Evolutionary conservation across 2,113 vertebrate species (phyloP).

Genomic region (Ochotona curzoniae): DNA sequence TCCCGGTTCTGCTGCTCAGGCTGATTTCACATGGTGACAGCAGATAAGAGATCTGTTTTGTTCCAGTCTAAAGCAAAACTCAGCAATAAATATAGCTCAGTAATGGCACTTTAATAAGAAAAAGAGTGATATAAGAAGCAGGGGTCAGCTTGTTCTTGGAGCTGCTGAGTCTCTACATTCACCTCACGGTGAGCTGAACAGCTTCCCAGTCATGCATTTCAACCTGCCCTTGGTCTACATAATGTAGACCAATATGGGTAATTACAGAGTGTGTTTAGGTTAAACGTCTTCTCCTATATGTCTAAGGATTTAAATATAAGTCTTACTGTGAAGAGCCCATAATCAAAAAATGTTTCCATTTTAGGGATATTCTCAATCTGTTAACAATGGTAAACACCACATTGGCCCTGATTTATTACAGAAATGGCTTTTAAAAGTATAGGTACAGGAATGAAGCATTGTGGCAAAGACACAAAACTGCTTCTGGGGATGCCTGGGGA

Average conservation of each 20-base stretch:
- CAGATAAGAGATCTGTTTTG: neutral
- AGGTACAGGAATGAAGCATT: no score
- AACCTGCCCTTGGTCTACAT: constrained; percentile 2
- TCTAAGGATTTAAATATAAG: neutral
- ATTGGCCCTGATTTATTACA: neutral
- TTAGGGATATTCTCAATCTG: neutral
- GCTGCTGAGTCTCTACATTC: neutral
- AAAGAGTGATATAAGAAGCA: neutral
- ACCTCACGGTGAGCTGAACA: neutral
- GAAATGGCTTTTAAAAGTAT: constrained; percentile 26
- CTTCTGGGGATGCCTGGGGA: no score
- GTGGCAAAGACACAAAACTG: no score
- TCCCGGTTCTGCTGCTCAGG: neutral
- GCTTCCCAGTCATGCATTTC: neutral
- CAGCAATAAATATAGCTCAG: neutral
- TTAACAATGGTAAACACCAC: neutral
- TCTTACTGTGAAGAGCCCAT: neutral
- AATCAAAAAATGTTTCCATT: neutral
- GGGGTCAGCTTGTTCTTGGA: neutral
- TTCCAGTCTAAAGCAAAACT: neutral
- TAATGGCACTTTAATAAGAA: neutral
- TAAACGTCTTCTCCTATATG: neutral
- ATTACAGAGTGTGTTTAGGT: neutral
- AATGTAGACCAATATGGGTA: neutral
- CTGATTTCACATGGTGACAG: neutral